A percentile compares a stretch with the other conserved stretches of the same genome.
Evolutionary conservation across 2,113 vertebrate genomes (phyloP).

Genomic region (Gambusia holbrooki): DNA sequence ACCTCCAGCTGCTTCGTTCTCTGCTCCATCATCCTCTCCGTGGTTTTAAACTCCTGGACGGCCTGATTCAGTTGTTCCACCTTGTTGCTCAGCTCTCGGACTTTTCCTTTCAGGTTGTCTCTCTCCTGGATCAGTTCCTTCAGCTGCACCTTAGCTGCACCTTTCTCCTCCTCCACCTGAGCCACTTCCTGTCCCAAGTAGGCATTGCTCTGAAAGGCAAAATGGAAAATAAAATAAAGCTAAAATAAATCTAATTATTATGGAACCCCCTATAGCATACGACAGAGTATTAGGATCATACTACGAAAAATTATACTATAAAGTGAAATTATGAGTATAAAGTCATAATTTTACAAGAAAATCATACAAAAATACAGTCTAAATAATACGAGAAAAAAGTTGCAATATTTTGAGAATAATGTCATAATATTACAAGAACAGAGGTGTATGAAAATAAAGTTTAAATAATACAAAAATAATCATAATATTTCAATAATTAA

Average conservation of each 20-base stretch:
- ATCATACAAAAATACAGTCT: too few relatives aligned
- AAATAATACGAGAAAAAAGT: too few relatives aligned
- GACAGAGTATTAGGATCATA: too few relatives aligned
- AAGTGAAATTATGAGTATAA: too few relatives aligned
- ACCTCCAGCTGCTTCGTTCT: slow-evolving; percentile 76
- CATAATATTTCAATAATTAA: too few relatives aligned
- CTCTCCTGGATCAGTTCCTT: slow-evolving; percentile 70
- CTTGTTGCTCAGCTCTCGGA: slow-evolving; percentile 66
- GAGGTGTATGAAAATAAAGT: too few relatives aligned
- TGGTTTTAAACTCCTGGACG: slow-evolving; percentile 62
- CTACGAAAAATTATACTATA: too few relatives aligned
- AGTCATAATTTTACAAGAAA: too few relatives aligned
- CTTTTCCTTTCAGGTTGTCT: slow-evolving; percentile 68
- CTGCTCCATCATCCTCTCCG: slow-evolving; percentile 71
- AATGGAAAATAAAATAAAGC: background rate
- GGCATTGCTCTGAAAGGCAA: slow-evolving; percentile 52
- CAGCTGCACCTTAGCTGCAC: slow-evolving; percentile 47
- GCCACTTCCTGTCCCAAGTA: slow-evolving; percentile 60
- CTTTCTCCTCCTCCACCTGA: slow-evolving; percentile 60
- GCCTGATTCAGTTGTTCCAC: slow-evolving; percentile 69
- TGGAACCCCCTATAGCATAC: background rate
- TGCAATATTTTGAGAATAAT: too few relatives aligned
- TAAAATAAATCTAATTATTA: background rate
- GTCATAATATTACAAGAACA: too few relatives aligned
- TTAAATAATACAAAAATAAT: too few relatives aligned